A percentile compares a stretch with the other conserved stretches of the same genome.
Conservation (phyloP, 1,140 invertebrate genomes). For the Hesperophylax magnus region DNA sequence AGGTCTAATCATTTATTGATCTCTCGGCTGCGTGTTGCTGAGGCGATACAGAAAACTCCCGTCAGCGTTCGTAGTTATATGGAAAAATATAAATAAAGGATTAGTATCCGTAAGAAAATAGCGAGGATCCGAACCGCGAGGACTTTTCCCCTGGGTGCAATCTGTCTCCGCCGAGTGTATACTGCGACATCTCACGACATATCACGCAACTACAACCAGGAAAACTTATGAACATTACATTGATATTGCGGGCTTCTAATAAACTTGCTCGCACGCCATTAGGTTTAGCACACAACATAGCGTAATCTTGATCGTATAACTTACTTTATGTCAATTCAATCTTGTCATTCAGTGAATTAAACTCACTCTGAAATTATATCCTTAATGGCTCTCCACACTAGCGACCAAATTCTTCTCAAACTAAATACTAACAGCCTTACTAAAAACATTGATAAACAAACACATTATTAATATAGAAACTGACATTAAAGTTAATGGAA, state of each 20-base stretch:
- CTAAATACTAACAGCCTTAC: too few species aligned
- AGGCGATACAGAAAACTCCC: not conserved
- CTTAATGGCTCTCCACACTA: too few species aligned
- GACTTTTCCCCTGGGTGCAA: constrained; percentile 47
- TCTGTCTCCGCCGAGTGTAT: constrained; percentile 48
- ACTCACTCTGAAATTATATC: too few species aligned
- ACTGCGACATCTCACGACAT: constrained; percentile 57
- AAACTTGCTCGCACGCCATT: constrained; percentile 30
- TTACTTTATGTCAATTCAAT: constrained; percentile 7
- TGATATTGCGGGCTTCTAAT: not conserved
- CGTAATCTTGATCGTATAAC: constrained; percentile 13
- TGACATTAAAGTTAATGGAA: too few species aligned
- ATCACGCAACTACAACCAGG: constrained; percentile 19
- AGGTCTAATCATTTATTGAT: not conserved
- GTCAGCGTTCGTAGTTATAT: not conserved
- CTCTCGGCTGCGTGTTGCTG: not conserved
- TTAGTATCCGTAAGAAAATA: constrained; percentile 48
- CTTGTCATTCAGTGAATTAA: not conserved
- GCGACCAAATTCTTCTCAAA: too few species aligned
- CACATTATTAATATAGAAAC: too few species aligned
- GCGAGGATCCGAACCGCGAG: constrained; percentile 49
- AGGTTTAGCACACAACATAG: not conserved
- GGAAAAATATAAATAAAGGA: constrained; percentile 50
- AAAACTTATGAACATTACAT: constrained; percentile 9
- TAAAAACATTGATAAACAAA: too few species aligned